phyloP scores from a whole-genome alignment of 2,888 invertebrate genomes.

The Drosophila emarginata region DNA sequence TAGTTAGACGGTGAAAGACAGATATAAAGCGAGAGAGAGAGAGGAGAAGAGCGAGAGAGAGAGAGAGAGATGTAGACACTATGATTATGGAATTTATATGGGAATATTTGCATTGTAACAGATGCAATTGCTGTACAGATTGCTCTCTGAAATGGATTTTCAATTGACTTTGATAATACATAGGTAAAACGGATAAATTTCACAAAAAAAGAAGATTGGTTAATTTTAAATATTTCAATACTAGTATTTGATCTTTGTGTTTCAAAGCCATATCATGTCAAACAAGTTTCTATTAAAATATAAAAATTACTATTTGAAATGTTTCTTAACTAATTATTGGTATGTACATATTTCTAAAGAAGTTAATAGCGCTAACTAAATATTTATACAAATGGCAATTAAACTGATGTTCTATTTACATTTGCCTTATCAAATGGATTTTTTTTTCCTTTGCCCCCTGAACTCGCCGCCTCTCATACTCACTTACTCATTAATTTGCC shows the following conservation, averaged over 20 bases:
- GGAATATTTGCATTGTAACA: not conserved
- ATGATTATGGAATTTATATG: not conserved
- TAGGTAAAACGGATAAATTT: not conserved
- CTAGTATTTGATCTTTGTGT: no score
- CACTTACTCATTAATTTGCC: constrained; percentile 4
- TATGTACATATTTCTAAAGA: not conserved
- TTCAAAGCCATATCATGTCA: no score
- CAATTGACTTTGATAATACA: not conserved
- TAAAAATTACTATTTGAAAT: no score
- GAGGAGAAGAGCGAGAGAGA: not conserved
- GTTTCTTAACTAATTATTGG: no score
- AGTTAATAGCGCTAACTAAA: not conserved
- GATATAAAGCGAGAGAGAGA: no score
- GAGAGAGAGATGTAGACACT: not conserved
- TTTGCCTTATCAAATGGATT: not conserved
- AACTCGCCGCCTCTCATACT: not conserved
- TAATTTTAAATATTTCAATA: no score
- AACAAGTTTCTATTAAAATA: no score
- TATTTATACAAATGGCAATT: not conserved
- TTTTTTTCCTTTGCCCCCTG: not conserved
- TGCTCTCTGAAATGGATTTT: not conserved
- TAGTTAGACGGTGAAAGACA: no score
- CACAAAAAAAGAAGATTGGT: not conserved
- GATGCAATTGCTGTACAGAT: not conserved
- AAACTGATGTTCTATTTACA: not conserved